phyloP scores from a whole-genome alignment of 2,888 invertebrate genomes.

The Chymomyza amoena region DNA sequence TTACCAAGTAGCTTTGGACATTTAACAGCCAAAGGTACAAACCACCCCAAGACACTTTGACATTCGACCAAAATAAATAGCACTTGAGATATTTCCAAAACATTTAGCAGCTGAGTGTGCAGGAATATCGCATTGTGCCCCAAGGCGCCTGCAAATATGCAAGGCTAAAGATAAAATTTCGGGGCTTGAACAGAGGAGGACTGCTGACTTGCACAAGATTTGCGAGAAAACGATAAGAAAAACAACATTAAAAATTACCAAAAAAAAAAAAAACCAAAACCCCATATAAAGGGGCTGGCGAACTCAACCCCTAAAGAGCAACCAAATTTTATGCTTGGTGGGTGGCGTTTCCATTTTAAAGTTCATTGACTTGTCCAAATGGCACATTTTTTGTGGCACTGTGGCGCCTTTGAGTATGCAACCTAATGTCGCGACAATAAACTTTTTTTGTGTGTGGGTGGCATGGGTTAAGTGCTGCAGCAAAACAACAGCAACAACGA shows the following conservation, averaged over 20 bases:
- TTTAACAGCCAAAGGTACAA: background rate
- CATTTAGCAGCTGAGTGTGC: slow-evolving; percentile 61
- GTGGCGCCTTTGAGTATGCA: slow-evolving; percentile 71
- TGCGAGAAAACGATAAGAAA: slow-evolving; percentile 28
- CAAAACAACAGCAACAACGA: background rate
- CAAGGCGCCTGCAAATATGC: slow-evolving; percentile 53
- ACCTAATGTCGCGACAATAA: slow-evolving; percentile 73
- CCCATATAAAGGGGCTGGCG: background rate
- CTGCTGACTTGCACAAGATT: slow-evolving; percentile 70
- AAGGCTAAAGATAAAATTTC: slow-evolving; percentile 53
- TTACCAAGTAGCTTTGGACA: too few relatives aligned
- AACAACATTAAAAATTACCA: slow-evolving; percentile 21
- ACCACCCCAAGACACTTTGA: slow-evolving; percentile 26
- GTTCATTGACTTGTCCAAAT: slow-evolving; percentile 56
- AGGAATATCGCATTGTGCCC: slow-evolving; percentile 37
- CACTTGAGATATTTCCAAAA: slow-evolving; percentile 73
- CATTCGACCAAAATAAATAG: slow-evolving; percentile 64
- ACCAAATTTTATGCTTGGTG: background rate
- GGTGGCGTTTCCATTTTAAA: slow-evolving; percentile 52
- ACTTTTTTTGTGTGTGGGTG: slow-evolving; percentile 51
- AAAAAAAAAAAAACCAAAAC: slow-evolving; percentile 24
- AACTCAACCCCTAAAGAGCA: background rate
- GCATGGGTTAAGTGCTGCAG: slow-evolving; percentile 4
- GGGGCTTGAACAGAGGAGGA: background rate
- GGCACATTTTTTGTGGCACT: slow-evolving; percentile 36